Evolutionary conservation across 2,888 invertebrate species (phyloP).

Genomic region (Listrodromus nycthemerus): DNA sequence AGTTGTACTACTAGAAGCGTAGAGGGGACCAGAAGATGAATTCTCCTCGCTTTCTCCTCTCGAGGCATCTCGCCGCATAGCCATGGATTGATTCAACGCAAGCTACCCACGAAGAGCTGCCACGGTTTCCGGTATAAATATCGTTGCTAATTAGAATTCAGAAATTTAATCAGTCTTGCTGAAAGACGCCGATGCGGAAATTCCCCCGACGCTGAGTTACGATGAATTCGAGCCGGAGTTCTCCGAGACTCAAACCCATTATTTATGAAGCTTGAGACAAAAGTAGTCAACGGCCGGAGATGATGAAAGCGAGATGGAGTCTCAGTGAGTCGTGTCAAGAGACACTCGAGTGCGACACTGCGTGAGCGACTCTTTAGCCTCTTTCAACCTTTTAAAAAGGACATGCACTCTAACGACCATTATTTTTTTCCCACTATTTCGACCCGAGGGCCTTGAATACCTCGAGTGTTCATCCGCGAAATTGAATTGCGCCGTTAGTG

Average conservation of each 20-base stretch:
- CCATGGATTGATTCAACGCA: conserved; percentile 29
- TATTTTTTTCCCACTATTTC: conserved; percentile 5
- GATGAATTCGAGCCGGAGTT: background rate
- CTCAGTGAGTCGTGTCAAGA: background rate
- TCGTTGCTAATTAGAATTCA: conserved; percentile 24
- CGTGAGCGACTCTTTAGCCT: conserved; percentile 13
- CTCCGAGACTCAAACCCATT: background rate
- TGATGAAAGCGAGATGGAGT: background rate
- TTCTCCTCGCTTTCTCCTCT: conserved; percentile 2
- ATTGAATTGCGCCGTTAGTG: background rate
- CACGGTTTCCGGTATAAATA: conserved; percentile 8
- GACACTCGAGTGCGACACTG: conserved; percentile 3
- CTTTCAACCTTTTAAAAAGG: background rate
- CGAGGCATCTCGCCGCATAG: background rate
- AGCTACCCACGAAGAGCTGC: background rate
- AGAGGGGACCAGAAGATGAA: background rate
- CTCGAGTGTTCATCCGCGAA: background rate
- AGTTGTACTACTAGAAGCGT: conserved; percentile 45
- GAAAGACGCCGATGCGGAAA: background rate
- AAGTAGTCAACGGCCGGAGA: background rate
- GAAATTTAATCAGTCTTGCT: conserved; percentile 5
- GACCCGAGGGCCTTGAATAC: background rate
- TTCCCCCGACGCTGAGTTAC: background rate
- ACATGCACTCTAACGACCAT: conserved; percentile 22
- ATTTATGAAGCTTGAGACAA: conserved; percentile 2